A percentile compares a stretch with the other conserved stretches of the same genome.
Evolutionary conservation across 2,797 vertebrate species (phyloP).

Genomic region (Pantherophis vulpinus): DNA sequence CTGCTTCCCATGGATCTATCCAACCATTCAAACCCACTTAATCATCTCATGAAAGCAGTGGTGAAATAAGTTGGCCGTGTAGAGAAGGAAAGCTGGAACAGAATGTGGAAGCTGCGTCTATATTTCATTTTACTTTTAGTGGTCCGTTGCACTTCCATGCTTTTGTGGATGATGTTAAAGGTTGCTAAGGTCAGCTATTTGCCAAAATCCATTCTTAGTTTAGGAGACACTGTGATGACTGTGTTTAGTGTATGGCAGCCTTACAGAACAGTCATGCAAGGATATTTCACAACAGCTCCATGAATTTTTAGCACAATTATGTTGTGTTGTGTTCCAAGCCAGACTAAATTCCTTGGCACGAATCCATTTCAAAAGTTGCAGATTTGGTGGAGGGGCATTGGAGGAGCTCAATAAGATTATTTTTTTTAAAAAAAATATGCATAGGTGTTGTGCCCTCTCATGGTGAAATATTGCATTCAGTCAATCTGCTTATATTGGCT

Average conservation of each 20-base stretch:
- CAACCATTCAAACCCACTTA: neutral
- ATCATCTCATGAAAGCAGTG: neutral
- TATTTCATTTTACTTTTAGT: neutral
- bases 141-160: neutral
- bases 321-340: neutral
- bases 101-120: neutral
- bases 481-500: neutral
- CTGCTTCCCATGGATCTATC: neutral
- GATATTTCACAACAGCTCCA: neutral
- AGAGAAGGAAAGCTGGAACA: neutral
- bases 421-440: neutral
- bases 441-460: neutral
- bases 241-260: neutral
- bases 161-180: neutral
- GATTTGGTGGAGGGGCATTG: neutral
- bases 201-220: neutral
- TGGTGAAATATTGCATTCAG: neutral
- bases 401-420: neutral
- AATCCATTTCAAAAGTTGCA: neutral
- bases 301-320: neutral
- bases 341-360: neutral
- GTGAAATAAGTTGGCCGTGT: neutral
- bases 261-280: neutral
- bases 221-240: neutral
- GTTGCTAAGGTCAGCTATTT: neutral